Percentiles rank a stretch among this genome's conserved stretches.
Conservation (phyloP, 1,140 invertebrate genomes). For the Wiebesia pumilae region DNA sequence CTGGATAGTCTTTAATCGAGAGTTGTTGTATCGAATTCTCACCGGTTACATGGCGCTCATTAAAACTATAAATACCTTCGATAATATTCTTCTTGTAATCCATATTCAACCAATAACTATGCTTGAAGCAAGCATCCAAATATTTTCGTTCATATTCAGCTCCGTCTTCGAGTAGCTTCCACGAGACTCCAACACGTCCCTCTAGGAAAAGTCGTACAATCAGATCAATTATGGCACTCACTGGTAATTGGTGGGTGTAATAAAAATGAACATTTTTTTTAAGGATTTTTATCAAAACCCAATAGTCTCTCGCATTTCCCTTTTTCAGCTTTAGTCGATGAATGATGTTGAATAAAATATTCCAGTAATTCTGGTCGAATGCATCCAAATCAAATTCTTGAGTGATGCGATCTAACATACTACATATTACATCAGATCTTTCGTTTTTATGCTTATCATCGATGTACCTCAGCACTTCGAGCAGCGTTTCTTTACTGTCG, state of each 20-base stretch:
- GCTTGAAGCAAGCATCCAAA: conserved; percentile 50
- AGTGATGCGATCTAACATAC: conserved; percentile 47
- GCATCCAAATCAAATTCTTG: conserved; percentile 50
- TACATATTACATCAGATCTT: conserved; percentile 36
- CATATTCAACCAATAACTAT: conserved; percentile 48
- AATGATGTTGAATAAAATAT: conserved; percentile 56
- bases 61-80: conserved; percentile 58
- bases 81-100: conserved; percentile 43
- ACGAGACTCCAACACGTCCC: conserved; percentile 46
- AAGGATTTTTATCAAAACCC: conserved; percentile 45
- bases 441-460: conserved; percentile 63
- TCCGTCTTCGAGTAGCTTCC: conserved; percentile 50
- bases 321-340: conserved; percentile 52
- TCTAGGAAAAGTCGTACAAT: conserved; percentile 46
- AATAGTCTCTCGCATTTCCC: conserved; percentile 4
- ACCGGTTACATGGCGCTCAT: conserved; percentile 41
- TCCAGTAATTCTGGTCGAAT: conserved; percentile 48
- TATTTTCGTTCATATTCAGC: conserved; percentile 57
- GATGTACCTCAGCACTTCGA: conserved; percentile 59
- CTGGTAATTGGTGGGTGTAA: conserved; percentile 46
- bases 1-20: conserved; percentile 58
- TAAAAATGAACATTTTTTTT: conserved; percentile 54
- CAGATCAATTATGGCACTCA: conserved; percentile 49
- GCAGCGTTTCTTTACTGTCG: conserved; percentile 57
- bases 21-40: conserved; percentile 40